Base-by-base conservation (phyloP, 92 coral and sea anemone genomes). In the Epizoanthus illoricatus region DNA sequence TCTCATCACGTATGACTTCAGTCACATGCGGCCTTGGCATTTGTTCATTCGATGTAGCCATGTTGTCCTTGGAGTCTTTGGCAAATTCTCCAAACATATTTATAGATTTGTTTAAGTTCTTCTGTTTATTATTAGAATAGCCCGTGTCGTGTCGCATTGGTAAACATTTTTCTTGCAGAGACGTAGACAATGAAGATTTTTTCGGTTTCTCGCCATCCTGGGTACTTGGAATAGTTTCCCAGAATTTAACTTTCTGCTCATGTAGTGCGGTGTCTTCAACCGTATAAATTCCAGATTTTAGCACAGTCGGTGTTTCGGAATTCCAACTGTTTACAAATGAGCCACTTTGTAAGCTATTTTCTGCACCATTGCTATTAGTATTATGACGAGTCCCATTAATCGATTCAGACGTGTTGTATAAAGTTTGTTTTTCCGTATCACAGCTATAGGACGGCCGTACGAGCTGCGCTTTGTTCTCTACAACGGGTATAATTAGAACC, bases 401-500 rank as follows among this genome's bases (percentile, higher is more conserved):
- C 64, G 71, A 62, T 62, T 63, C 71, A 12, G 60, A 64, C 39
- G 70, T 40, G 61, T 64, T 21, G 61, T 8, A 41, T 16, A 93
- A 84, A 68, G 94, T 88, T 93, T 91, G 94, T 79, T 88, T 90
- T 86, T 75, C 67, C 59, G 61, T 36, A 74, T 89, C 86, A 69
- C 76, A n/a, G n/a, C n/a, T n/a, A n/a, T n/a, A 74, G 7, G 87
- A 72, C 52, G 71, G 43, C 5, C 82, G 56, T 73, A 54, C 84
- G 13, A 58, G 36, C 23, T 19, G 63, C 45, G 79, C 90, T 88
- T 91, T 88, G 90, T 88, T 85, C 57, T 88, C 65, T 23, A 90
- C 92, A 85, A 90, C 90, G 39, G 97, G 94, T 58, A 93, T 90
- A 75, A 91, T 88, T 21, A 91, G 86, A 78, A 86, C 81, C 13